phyloP scores from a whole-genome alignment of 2,797 vertebrate species.

The Etheostoma perlongum region DNA sequence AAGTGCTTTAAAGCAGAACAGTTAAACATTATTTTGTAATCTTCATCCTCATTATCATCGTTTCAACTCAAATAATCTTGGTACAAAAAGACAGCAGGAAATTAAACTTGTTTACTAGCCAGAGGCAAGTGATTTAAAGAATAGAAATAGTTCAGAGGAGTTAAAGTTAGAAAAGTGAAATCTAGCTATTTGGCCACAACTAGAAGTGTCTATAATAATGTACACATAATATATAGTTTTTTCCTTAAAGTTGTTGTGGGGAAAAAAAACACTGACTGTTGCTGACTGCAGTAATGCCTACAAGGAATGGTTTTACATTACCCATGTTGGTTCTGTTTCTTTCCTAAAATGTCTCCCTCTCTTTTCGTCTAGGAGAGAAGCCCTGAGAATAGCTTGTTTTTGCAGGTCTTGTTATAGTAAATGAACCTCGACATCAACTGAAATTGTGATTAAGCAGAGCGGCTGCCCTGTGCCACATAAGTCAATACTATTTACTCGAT shows the following conservation, averaged over 20 bases:
- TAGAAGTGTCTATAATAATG: background rate
- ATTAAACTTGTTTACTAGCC: constrained; percentile 15
- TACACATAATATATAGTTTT: background rate
- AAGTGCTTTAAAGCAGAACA: too few relatives aligned
- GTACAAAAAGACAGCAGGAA: constrained; percentile 15
- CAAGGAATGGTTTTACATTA: background rate
- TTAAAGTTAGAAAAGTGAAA: background rate
- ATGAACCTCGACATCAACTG: constrained; percentile 54
- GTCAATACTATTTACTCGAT: constrained; percentile 58
- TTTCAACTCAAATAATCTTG: constrained; percentile 2
- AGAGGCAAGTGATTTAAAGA: constrained; percentile 17
- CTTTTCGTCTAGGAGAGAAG: background rate
- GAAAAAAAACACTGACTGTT: background rate
- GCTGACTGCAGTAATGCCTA: too few relatives aligned
- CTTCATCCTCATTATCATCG: constrained; percentile 22
- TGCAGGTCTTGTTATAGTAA: constrained; percentile 37
- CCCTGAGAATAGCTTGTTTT: constrained; percentile 24
- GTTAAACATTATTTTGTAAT: background rate
- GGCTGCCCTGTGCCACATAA: constrained; percentile 37
- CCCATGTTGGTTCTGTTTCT: background rate
- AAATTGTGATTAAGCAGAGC: constrained; percentile 55
- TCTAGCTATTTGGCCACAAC: background rate
- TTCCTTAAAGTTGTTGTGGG: background rate
- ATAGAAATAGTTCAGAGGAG: background rate
- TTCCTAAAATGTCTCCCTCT: background rate